Conservation (phyloP, 2,888 invertebrate genomes). For the Rotaria socialis region DNA sequence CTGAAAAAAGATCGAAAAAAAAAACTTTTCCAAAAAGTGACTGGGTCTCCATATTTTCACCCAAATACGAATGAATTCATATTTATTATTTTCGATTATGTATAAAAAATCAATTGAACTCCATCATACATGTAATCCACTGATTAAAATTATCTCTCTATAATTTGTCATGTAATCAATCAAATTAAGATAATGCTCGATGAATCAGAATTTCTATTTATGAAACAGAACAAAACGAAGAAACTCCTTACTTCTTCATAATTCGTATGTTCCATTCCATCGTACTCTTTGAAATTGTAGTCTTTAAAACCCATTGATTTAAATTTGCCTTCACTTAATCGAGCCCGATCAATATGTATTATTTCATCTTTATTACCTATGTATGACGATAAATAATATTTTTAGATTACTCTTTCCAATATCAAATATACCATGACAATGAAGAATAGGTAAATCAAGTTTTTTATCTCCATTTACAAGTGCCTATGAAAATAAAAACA, state of each 20-base stretch:
- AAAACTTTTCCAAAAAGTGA: too few relatives aligned
- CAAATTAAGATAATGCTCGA: too few relatives aligned
- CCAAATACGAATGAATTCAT: too few relatives aligned
- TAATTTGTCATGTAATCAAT: too few relatives aligned
- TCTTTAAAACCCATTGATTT: constrained; percentile 64
- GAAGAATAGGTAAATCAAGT: constrained; percentile 69
- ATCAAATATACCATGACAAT: constrained; percentile 74
- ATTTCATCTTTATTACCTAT: constrained; percentile 70
- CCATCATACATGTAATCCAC: too few relatives aligned
- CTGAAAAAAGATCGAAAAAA: too few relatives aligned
- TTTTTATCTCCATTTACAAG: constrained; percentile 59
- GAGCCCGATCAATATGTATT: constrained; percentile 86
- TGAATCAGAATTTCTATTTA: not conserved
- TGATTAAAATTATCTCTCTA: too few relatives aligned
- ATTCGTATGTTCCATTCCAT: constrained; percentile 75
- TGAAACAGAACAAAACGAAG: not conserved
- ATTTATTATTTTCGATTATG: too few relatives aligned
- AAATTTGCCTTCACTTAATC: constrained; percentile 80
- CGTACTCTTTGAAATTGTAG: constrained; percentile 77
- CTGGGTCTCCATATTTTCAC: too few relatives aligned
- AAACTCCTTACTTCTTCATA: constrained; percentile 68
- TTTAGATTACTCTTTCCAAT: not conserved
- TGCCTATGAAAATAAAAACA: not conserved
- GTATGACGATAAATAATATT: not conserved
- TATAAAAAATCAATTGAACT: too few relatives aligned